Evolutionary conservation across 2,888 invertebrate genomes (phyloP).

Genomic region (Chrysolina haemoptera): DNA sequence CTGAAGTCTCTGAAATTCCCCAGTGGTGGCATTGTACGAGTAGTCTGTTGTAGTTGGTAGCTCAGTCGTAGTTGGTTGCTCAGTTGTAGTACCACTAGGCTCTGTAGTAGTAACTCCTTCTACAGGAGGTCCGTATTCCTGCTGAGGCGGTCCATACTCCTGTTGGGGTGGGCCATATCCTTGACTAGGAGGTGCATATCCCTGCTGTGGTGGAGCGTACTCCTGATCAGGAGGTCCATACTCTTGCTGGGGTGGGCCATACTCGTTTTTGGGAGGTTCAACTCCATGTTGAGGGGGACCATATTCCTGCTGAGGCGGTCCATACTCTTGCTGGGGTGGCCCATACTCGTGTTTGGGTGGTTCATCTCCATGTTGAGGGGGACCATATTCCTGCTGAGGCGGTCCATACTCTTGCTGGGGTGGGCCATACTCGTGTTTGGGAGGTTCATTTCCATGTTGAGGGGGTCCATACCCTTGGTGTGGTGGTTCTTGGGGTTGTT

Average conservation of each 20-base stretch:
- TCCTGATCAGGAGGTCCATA: neutral
- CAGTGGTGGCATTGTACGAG: constrained; percentile 25
- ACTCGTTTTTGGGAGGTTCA: constrained; percentile 62
- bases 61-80: constrained; percentile 33
- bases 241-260: neutral
- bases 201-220: neutral
- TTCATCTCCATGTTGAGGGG: constrained; percentile 31
- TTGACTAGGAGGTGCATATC: constrained; percentile 12
- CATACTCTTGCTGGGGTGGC: constrained; percentile 27
- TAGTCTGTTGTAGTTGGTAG: constrained; percentile 47
- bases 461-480: neutral
- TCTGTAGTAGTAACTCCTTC: constrained; percentile 53
- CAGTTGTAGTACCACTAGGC: constrained; percentile 13
- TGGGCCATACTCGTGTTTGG: neutral
- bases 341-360: constrained; percentile 28
- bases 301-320: constrained; percentile 30
- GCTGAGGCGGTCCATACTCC: constrained; percentile 63
- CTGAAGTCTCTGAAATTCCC: neutral
- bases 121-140: constrained; percentile 53
- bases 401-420: constrained; percentile 14
- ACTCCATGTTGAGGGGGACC: constrained; percentile 50
- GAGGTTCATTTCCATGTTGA: neutral
- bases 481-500: constrained; percentile 22
- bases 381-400: constrained; percentile 33
- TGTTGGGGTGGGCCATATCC: constrained; percentile 65